Base-by-base conservation (phyloP, 1,140 invertebrate species). In the Rhopalosiphum maidis region DNA sequence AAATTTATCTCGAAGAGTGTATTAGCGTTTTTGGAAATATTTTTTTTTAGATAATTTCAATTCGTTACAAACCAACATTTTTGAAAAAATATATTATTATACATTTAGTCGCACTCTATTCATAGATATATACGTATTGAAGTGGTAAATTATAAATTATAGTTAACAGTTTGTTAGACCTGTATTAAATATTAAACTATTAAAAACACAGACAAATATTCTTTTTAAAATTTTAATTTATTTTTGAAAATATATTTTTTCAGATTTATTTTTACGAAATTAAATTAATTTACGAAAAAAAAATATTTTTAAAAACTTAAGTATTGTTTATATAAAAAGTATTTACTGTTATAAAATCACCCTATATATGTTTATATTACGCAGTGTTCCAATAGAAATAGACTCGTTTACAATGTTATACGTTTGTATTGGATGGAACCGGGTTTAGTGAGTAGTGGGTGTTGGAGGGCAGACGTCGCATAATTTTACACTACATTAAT, bases 401-500 rank as follows among this genome's bases (percentile, higher is more conserved):
- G n/a, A 88, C 86, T 88, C 18, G n/a, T 77, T n/a, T 15, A n/a
- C 30, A n/a, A 5, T n/a, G 60, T 68, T 68, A 15, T n/a, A 77
- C 30, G 11, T 77, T 18, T 6, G 4, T 15, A 35, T 18, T 15
- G 30, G 60, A n/a, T n/a, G 30, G n/a, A 5, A 18, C 4, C 5
- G 11, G n/a, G 60, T 8, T n/a, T 77, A 22, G 60, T 68, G 60
- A 30, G 4, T 30, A 25, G 85, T 23, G 43, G 9, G 25, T 43
- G 60, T 18, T 68, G 15, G 11, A 68, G n/a, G 30, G 60, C 85
- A 30, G 85, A n/a, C 25, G 23, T 68, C 23, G 43, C 41, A 48
- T 48, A 48, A 87, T 48, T 87, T 87, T 87, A 87, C 85, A 48
- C 43, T 48, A 87, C 85, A 87, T 87, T 87, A 87, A 48, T 87